Conservation (phyloP, 2,888 invertebrate species). For the Agrochola circellaris region DNA sequence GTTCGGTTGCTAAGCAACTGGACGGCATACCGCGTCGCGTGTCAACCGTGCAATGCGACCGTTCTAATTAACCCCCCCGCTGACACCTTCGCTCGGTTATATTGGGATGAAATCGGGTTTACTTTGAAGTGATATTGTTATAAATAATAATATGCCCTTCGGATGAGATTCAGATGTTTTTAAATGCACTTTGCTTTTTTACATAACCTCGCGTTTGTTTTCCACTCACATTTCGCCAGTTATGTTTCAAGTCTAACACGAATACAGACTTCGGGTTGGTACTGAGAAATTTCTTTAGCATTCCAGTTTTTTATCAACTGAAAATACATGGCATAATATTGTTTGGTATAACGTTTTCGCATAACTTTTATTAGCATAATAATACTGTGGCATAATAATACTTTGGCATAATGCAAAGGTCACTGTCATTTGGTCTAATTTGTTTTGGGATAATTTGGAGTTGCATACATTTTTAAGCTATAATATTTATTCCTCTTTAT, state of each 20-base stretch:
- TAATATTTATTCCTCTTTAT: too few species aligned
- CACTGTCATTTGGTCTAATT: too few species aligned
- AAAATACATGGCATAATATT: background rate
- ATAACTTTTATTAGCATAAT: too few species aligned
- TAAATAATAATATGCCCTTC: background rate
- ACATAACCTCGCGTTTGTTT: background rate
- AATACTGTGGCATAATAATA: too few species aligned
- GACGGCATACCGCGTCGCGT: constrained; percentile 56
- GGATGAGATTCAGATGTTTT: too few species aligned
- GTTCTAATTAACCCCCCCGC: constrained; percentile 54
- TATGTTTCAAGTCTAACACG: too few species aligned
- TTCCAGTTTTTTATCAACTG: background rate
- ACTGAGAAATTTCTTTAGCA: too few species aligned
- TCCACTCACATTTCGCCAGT: background rate
- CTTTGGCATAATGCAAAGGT: too few species aligned
- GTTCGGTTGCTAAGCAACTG: constrained; percentile 59
- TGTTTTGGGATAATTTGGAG: too few species aligned
- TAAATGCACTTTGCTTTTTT: background rate
- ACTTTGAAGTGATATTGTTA: constrained; percentile 19
- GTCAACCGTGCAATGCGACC: constrained; percentile 57
- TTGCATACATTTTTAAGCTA: too few species aligned
- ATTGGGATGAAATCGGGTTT: constrained; percentile 43
- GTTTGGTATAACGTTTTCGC: too few species aligned
- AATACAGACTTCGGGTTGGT: too few species aligned
- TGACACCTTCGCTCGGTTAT: constrained; percentile 41